phyloP scores from a whole-genome alignment of 2,113 vertebrate genomes.

The Rhipidura dahli region DNA sequence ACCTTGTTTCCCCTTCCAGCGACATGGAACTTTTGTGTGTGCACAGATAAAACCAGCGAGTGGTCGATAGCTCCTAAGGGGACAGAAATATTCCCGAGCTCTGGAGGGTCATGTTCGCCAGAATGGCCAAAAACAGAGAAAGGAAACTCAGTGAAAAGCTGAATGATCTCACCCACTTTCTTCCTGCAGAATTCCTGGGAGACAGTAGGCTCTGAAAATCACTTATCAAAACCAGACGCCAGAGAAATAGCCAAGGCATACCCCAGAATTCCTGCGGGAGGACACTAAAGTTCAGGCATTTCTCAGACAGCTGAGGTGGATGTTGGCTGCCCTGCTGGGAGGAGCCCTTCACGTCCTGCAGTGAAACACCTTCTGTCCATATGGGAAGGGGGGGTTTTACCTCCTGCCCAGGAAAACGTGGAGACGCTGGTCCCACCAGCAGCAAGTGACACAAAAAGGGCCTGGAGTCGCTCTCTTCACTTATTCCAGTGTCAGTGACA shows the following conservation, averaged over 20 bases:
- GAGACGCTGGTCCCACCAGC: background rate
- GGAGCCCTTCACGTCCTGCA: background rate
- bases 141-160: constrained; percentile 64
- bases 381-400: background rate
- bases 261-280: constrained; percentile 46
- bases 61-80: constrained; percentile 55
- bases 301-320: constrained; percentile 16
- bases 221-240: constrained; percentile 75
- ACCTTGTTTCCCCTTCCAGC: constrained; percentile 74
- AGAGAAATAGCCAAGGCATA: constrained; percentile 51
- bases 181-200: constrained; percentile 69
- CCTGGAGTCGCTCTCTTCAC: background rate
- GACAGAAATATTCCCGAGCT: constrained; percentile 61
- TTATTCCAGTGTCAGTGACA: background rate
- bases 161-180: constrained; percentile 71
- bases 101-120: constrained; percentile 48
- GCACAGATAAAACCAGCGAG: constrained; percentile 73
- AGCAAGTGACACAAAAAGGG: background rate
- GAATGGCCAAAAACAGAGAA: constrained; percentile 57
- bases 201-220: constrained; percentile 65
- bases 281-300: background rate
- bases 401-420: background rate
- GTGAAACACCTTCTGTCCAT: background rate
- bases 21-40: constrained; percentile 75
- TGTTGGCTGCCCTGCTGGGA: constrained; percentile 7